Evolutionary conservation across 1,140 invertebrate species (phyloP).

Genomic region (Chelonus insularis): DNA sequence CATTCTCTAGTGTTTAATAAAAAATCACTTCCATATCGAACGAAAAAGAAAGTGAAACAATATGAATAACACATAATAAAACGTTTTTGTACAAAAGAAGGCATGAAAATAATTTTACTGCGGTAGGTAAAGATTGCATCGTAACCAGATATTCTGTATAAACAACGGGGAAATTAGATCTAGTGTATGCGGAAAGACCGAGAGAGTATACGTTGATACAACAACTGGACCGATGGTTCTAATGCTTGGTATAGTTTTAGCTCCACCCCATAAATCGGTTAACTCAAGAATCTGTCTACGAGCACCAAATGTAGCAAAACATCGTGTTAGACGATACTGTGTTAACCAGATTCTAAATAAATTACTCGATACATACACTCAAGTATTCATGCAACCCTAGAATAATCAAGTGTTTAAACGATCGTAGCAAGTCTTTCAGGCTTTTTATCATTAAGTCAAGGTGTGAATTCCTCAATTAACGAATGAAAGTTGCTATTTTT

Average conservation of each 20-base stretch:
- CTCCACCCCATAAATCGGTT: slow-evolving; percentile 13
- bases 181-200: slow-evolving; percentile 36
- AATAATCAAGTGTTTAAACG: too few relatives aligned
- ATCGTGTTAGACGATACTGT: slow-evolving; percentile 5
- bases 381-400: too few relatives aligned
- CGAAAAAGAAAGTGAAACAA: background rate
- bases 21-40: too few relatives aligned
- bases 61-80: too few relatives aligned
- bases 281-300: background rate
- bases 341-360: background rate
- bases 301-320: slow-evolving; percentile 1
- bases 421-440: too few relatives aligned
- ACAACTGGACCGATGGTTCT: background rate
- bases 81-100: slow-evolving; percentile 33
- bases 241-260: background rate
- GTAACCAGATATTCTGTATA: slow-evolving; percentile 36
- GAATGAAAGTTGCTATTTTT: slow-evolving; percentile 11
- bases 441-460: background rate
- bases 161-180: slow-evolving; percentile 43
- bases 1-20: too few relatives aligned
- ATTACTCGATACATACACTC: background rate
- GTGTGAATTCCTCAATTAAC: slow-evolving; percentile 29
- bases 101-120: slow-evolving; percentile 8
- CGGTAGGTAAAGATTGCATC: slow-evolving; percentile 30
- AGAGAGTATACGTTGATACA: background rate